Evolutionary conservation across 2,113 vertebrate species (phyloP), one percentile per base, ranked within the genome.

Genomic region (Daphoenositta chrysoptera): DNA sequence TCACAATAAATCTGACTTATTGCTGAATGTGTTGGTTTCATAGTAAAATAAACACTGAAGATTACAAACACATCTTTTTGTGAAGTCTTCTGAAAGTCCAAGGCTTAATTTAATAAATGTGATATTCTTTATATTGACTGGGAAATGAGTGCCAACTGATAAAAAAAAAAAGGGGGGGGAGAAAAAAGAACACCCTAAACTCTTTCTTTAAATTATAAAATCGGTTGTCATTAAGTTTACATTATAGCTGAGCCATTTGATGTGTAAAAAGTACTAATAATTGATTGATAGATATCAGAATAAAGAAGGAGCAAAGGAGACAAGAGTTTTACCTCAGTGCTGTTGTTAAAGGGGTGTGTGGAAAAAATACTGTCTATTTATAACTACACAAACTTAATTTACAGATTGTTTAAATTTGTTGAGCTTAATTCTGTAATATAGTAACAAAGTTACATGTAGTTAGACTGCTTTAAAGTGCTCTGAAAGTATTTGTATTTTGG

Each of bases 1-100:
- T 97, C 92, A 95, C 96, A 97, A 94, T 96, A 97, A 96, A 97
- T 94, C 90, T 95, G 93, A 97, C 95, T 95, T 97, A 97, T 96
- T 96, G 90, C 96, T 96, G 97, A 96, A 97, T 96, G 93, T 96
- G 92, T 97, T 97, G 95, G 89, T 96, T 97, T 96, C 90, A 93
- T 94, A 96, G 87, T 96, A 96, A 97, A 97, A 97, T 97, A 97
- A 96, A 97, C 96, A 96, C 47, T 94, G 79, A 93, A 94, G 92
- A 97, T 97, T 95, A 94, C 89, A 96, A 97, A 96, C 87, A 97
- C 89, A 96, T 96, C 96, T 87, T 97, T 96, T 95, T 75, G 80
- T 90, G 93, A 94, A 95, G 76, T 94, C 82, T 94, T 78, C 84
- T 93, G 84, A 97, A 93, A 83, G 75, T 75, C 69, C 5, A 61